A percentile compares a stretch with the other conserved stretches of the same genome.
Evolutionary conservation across 2,113 vertebrate genomes (phyloP).

Genomic region (Halcyon malimbica): DNA sequence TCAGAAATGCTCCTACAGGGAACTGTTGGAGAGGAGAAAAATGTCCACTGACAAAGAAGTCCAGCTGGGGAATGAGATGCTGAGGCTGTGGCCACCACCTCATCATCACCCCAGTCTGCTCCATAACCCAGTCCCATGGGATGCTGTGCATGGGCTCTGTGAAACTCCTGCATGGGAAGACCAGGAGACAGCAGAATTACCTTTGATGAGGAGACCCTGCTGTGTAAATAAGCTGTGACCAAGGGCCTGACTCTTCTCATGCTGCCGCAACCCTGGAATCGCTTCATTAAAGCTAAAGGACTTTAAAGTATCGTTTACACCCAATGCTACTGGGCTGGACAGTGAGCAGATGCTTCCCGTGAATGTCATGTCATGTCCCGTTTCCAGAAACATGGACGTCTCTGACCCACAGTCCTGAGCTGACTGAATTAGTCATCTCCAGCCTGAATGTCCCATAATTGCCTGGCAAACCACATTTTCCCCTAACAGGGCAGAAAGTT

Average conservation of each 20-base stretch:
- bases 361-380: not conserved
- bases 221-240: not conserved
- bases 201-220: not conserved
- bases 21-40: not conserved
- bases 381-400: not conserved
- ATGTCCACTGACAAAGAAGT: not conserved
- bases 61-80: not conserved
- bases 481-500: not conserved
- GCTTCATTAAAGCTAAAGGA: not conserved
- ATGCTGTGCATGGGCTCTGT: no score
- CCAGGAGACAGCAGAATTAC: not conserved
- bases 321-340: not conserved
- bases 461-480: not conserved
- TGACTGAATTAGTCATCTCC: not conserved
- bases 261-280: not conserved
- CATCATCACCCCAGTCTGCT: not conserved
- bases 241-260: not conserved
- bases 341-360: not conserved
- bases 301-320: not conserved
- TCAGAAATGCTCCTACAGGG: not conserved
- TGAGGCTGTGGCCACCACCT: not conserved
- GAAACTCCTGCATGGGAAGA: fast-evolving
- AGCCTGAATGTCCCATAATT: not conserved
- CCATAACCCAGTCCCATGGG: not conserved
- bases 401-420: not conserved